These are phyloP conservation scores for Temnothorax curvispinosus DNA, from an alignment of 1,140 invertebrate species.

Conservation along the genomic window DNA sequence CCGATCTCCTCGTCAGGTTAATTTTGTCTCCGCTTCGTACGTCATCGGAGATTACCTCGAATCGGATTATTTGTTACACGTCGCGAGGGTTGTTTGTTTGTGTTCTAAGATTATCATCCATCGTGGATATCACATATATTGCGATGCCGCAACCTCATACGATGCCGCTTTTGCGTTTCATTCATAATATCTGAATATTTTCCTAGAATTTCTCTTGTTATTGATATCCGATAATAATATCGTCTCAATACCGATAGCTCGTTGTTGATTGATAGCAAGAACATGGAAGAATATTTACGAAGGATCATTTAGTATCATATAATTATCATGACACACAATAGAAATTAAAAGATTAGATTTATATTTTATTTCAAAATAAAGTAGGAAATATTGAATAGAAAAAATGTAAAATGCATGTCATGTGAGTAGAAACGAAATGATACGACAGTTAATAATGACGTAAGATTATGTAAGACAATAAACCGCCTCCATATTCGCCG, in stretches of 20 bases:
- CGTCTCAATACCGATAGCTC: neutral
- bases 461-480: neutral
- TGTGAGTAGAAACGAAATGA: neutral
- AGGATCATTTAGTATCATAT: neutral
- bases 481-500: neutral
- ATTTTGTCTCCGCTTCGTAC: conserved; percentile 38
- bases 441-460: neutral
- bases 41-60: conserved; percentile 17
- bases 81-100: conserved; percentile 31
- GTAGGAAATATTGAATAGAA: neutral
- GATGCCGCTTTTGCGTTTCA: neutral
- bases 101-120: neutral
- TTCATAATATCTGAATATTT: neutral
- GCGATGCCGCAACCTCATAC: neutral
- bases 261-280: too few relatives aligned
- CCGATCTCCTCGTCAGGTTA: conserved; percentile 16
- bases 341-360: conserved; percentile 25
- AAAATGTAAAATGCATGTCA: neutral
- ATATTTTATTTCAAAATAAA: neutral
- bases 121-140: conserved; percentile 18
- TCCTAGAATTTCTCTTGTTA: neutral
- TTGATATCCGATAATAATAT: neutral
- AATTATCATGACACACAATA: neutral
- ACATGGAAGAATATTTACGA: neutral
- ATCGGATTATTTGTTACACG: conserved; percentile 6